Evolutionary conservation across 2,113 vertebrate species (phyloP), one percentile per base, ranked within the genome.

Genomic region (Ginglymostoma cirratum): DNA sequence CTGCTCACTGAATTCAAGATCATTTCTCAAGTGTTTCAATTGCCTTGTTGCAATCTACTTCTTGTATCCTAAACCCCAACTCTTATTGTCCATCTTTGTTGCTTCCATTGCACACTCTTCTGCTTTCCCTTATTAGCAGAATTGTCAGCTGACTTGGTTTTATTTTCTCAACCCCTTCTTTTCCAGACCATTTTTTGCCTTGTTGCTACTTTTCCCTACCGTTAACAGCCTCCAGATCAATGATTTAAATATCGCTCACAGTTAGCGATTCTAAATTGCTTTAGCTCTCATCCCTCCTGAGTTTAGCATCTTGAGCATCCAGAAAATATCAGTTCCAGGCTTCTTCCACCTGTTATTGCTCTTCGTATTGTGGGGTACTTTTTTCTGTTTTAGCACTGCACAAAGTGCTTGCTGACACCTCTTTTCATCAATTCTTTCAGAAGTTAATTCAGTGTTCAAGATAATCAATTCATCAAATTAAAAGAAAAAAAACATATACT

Each of bases 401-500:
- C 52, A 90, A 65, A 15, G 6, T 65, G 87, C 30, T 90, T 27
- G n/a, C 17, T 55, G n/a, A 65, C 14, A 15, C 61, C 10, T 34
- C 5, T 19, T 61, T 17, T 30, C 55, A 90, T 61, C 55, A 90
- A 0, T 52, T 55, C 52, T 55, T 90, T 90, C 87, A 90, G 52
- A 90, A 90, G 87, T 90, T 30, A 65, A 90, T 17, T 65, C n/a
- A 65, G 65, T 90, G 87, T 90, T 90, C 52, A 90, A 61, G n/a
- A n/a, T 65, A 90, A 90, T 55, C 55, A 61, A 61, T 61, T 61
- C 55, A 61, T 61, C 55, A 61, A 61, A 61, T 61, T 61, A 10
- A 61, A 12, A 61, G 48, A 61, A 12, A 1, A 10, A 61, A 12
- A 61, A 61, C 10, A 0, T 55, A 55, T 61, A 12, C 1, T 61